Percentiles rank a stretch among this genome's conserved stretches.
These are phyloP conservation scores for Bimastos eiseni DNA, from an alignment of 2,888 invertebrate genomes.

Conservation along the genomic window DNA sequence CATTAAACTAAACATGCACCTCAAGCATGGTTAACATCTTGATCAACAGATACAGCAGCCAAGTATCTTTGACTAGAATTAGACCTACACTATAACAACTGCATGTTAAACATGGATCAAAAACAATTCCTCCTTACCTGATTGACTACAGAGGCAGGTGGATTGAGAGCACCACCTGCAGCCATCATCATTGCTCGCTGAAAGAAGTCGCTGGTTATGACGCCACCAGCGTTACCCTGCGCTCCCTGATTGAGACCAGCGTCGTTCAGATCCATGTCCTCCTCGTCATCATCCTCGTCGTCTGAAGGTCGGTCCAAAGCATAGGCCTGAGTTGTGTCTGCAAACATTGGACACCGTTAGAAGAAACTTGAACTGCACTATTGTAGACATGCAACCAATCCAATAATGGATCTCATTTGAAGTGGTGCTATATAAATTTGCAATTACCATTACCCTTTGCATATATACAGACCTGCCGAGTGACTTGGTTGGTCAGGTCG, in stretches of 20 bases:
- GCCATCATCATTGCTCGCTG: constrained; percentile 36
- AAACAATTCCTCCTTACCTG: not conserved
- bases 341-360: not conserved
- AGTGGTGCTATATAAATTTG: not conserved
- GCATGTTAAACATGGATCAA: not conserved
- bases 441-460: not conserved
- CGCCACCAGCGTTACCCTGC: not conserved
- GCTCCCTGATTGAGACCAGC: not conserved
- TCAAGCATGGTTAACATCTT: too few species aligned
- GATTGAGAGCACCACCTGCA: not conserved
- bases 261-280: constrained; percentile 10
- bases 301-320: constrained; percentile 62
- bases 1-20: too few species aligned
- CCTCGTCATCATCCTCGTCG: constrained; percentile 55
- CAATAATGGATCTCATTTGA: not conserved
- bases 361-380: not conserved
- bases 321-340: constrained; percentile 48
- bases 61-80: too few species aligned
- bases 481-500: not conserved
- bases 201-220: constrained; percentile 38
- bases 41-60: too few species aligned
- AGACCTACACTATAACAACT: not conserved
- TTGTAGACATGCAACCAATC: not conserved
- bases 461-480: constrained; percentile 31
- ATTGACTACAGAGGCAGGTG: not conserved